Percentiles rank a stretch among this genome's conserved stretches.
These are phyloP conservation scores for Oasisia sp. DNA, from an alignment of 2,888 invertebrate species.

Conservation along the genomic window DNA sequence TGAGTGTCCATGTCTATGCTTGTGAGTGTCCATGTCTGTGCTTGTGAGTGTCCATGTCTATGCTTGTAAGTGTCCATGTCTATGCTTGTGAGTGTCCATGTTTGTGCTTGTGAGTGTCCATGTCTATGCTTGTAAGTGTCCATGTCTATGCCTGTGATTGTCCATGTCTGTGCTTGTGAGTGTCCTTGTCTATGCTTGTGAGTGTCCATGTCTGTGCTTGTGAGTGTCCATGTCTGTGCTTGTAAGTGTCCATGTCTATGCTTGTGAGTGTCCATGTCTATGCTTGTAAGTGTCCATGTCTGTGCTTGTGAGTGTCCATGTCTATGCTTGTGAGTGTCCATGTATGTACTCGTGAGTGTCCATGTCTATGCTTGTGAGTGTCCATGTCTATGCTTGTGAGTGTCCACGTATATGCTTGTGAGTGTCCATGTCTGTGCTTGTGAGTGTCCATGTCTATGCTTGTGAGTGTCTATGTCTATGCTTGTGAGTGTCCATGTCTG, in stretches of 20 bases:
- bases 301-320: slow-evolving; percentile 94
- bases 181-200: slow-evolving; percentile 95
- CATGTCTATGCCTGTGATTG: too few relatives aligned
- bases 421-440: slow-evolving; percentile 99
- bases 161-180: slow-evolving; percentile 95
- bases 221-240: too few relatives aligned
- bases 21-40: too few relatives aligned
- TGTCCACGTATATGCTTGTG: too few relatives aligned
- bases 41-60: too few relatives aligned
- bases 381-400: slow-evolving; percentile 95
- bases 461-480: slow-evolving; percentile 94
- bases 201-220: slow-evolving; percentile 96
- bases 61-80: slow-evolving; percentile 90
- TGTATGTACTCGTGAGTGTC: too few relatives aligned
- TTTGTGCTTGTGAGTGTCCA: too few relatives aligned
- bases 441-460: slow-evolving; percentile 90
- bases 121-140: slow-evolving; percentile 94
- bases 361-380: slow-evolving; percentile 94
- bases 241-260: too few relatives aligned
- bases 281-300: too few relatives aligned
- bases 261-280: too few relatives aligned
- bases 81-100: slow-evolving; percentile 94
- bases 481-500: too few relatives aligned
- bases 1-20: slow-evolving; percentile 90
- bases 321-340: slow-evolving; percentile 94